These are phyloP conservation scores for Pteria penguin DNA, from an alignment of 2,888 invertebrate genomes.

Conservation along the genomic window DNA sequence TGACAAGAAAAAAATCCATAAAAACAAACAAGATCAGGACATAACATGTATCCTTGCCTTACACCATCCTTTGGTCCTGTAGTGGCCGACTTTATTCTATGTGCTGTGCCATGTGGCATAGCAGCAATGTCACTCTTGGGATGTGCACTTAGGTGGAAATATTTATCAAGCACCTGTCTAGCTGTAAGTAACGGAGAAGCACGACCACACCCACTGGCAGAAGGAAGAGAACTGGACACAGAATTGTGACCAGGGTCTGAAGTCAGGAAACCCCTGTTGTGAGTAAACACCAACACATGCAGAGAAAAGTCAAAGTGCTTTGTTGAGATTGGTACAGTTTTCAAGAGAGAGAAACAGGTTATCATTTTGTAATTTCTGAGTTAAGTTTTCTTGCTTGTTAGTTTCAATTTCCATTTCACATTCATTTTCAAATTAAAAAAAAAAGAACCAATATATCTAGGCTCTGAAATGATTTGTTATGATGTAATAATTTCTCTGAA, in stretches of 20 bases:
- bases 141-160: constrained; percentile 61
- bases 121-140: constrained; percentile 34
- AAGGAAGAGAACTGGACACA: constrained; percentile 29
- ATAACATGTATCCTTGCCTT: constrained; percentile 54
- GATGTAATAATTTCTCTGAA: too few species aligned
- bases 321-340: constrained; percentile 6
- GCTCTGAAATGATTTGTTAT: too few species aligned
- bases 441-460: too few species aligned
- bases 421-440: too few species aligned
- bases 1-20: neutral
- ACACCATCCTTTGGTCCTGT: constrained; percentile 46
- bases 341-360: neutral
- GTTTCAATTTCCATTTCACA: too few species aligned
- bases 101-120: constrained; percentile 33
- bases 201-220: constrained; percentile 46
- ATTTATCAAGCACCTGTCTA: constrained; percentile 64
- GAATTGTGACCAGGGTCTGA: constrained; percentile 11
- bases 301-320: constrained; percentile 35
- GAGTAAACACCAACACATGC: constrained; percentile 45
- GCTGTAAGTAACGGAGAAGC: constrained; percentile 62
- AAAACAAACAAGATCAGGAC: constrained; percentile 10
- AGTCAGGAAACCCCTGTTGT: constrained; percentile 61
- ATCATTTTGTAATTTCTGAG: too few species aligned
- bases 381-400: too few species aligned
- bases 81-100: constrained; percentile 37